Evolutionary conservation across 2,888 invertebrate genomes (phyloP), one percentile per base, ranked within the genome.

Genomic region (Amblyteles armatorius): DNA sequence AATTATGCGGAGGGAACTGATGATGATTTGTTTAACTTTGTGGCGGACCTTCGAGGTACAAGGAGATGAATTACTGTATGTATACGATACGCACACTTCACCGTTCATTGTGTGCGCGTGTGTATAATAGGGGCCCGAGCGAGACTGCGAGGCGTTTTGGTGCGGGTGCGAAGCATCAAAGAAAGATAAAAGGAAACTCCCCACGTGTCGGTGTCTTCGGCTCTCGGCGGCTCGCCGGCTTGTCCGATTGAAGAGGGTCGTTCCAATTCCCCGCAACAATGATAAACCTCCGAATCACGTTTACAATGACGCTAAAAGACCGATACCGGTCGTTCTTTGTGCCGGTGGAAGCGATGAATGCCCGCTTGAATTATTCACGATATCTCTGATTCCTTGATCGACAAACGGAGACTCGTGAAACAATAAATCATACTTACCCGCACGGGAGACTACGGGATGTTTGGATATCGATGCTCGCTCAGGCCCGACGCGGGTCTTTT

Each of bases 11-110:
- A 83, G 84, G 84, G 82, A 85, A 87, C 87, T 88, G 87, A 88
- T 88, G 87, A 88, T 88, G 88, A 88, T 88, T 88, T 88, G 88
- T 88, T 87, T 88, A 87, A 88, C 86, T 86, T 88, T 88, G 82
- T 83, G 86, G 82, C 84, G 82, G 83, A 74, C 82, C 86, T 83
- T 83, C 86, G 86, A 87, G 86, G 81, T 69, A 86, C 48, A 22
- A 63, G 44, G 69, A 74, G 67, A 60, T 52, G 19, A 29, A 13
- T 13, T 13, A 11, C 16, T 11, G 3, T 52, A 65, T 60, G 22
- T 16, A 16, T 22, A 52, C 57, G 67, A 50, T 60, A 52, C 60
- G 16, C 44, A 19, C 65, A 13, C 33, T 22, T 19, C 4, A 11
- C 6, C 48, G n/a, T 74, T 6, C 13, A 36, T 72, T 52, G 26